phyloP scores from a whole-genome alignment of 2,113 vertebrate genomes.

The Elephas maximus region DNA sequence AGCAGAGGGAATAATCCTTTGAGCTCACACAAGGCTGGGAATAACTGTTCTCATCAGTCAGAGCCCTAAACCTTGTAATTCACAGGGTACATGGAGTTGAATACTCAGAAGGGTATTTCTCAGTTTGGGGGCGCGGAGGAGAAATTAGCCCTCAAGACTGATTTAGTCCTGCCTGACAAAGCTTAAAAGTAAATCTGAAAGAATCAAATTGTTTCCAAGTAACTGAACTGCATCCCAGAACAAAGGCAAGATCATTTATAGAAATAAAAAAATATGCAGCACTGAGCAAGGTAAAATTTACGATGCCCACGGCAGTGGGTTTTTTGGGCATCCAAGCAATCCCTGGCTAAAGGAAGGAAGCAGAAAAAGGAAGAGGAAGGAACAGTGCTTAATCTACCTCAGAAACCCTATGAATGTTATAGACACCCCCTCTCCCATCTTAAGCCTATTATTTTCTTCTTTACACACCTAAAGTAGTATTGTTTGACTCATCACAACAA shows the following conservation, averaged over 20 bases:
- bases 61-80: neutral
- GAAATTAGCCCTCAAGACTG: neutral
- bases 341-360: neutral
- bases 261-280: slow-evolving; percentile 28
- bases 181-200: slow-evolving; percentile 21
- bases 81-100: neutral
- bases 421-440: neutral
- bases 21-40: neutral
- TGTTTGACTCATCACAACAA: neutral
- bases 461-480: neutral
- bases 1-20: neutral
- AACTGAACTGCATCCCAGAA: neutral
- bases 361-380: neutral
- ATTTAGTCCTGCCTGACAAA: neutral
- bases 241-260: neutral
- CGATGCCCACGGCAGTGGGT: no score
- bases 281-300: neutral
- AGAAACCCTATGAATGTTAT: neutral
- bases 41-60: neutral
- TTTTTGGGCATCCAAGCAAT: neutral
- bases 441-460: neutral
- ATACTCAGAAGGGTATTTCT: neutral
- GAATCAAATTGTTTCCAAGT: neutral
- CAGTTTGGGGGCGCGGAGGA: no score
- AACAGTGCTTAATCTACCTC: neutral